phyloP scores from a whole-genome alignment of 2,888 invertebrate genomes.

The Portevinia maculata region DNA sequence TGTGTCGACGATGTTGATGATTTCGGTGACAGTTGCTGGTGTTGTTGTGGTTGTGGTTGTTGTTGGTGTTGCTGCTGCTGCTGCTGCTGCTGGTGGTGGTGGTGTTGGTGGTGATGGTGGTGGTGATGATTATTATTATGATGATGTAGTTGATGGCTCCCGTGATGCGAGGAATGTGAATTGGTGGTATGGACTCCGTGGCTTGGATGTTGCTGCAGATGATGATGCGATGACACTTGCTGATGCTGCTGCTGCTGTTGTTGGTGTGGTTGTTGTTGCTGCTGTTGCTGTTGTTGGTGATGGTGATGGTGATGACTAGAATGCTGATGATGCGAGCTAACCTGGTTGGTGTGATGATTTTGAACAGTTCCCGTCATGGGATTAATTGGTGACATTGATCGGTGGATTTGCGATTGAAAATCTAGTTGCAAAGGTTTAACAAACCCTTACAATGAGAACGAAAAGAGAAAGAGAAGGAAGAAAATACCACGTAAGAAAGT shows the following conservation, averaged over 20 bases:
- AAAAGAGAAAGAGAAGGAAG: too few species aligned
- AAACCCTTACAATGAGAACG: slow-evolving; percentile 60
- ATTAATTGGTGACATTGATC: slow-evolving; percentile 70
- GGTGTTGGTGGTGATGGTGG: slow-evolving; percentile 26
- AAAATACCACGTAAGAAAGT: background rate
- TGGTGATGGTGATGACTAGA: slow-evolving; percentile 51
- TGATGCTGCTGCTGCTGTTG: slow-evolving; percentile 29
- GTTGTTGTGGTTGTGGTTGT: too few species aligned
- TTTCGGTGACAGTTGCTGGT: slow-evolving; percentile 60
- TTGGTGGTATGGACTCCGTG: slow-evolving; percentile 16
- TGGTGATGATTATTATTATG: slow-evolving; percentile 51
- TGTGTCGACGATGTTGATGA: slow-evolving; percentile 49
- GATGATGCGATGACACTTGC: slow-evolving; percentile 20
- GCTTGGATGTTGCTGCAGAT: slow-evolving; percentile 40
- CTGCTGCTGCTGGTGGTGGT: too few species aligned
- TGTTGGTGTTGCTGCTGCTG: too few species aligned
- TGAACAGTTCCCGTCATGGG: slow-evolving; percentile 54
- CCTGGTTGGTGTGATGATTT: slow-evolving; percentile 54
- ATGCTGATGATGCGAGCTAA: slow-evolving; percentile 49
- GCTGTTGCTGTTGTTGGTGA: slow-evolving; percentile 36
- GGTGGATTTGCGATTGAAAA: slow-evolving; percentile 75
- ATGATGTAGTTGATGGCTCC: slow-evolving; percentile 41
- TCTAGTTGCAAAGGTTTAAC: slow-evolving; percentile 75
- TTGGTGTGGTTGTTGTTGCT: slow-evolving; percentile 8
- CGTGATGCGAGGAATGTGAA: slow-evolving; percentile 36